Evolutionary conservation across 2,113 vertebrate genomes (phyloP), one percentile per base, ranked within the genome.

Genomic region (Oceanodroma tethys): DNA sequence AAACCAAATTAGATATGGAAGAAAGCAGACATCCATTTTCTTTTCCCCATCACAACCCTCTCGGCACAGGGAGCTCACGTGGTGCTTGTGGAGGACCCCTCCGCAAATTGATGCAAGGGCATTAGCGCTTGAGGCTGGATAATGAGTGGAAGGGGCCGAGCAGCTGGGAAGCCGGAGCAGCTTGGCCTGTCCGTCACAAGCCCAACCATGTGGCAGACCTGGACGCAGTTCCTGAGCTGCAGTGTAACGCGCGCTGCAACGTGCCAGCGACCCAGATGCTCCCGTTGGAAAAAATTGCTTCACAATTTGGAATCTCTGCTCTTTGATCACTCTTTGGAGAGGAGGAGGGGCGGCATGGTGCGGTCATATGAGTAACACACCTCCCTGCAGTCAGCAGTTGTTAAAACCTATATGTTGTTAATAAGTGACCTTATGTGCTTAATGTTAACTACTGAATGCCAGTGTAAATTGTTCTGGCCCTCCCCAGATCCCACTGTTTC

Each of bases 261-360:
- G 74, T 97, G 98, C 98, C 98, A 98, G 62, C 40, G 14, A 95
- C 96, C 98, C 98, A 98, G 98, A 98, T 98, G 98, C 98, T 98
- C 95, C 97, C 40, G 8, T 60, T 98, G 98, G 97, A 97, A 98
- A 97, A 98, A 98, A 98, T 98, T 98, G 98, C 97, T 98, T 97
- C 97, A 98, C 97, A 90, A 97, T 97, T 98, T 98, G 97, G 97
- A 98, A 97, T 98, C 95, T 92, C 96, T 96, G 94, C 96, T 96
- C 97, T 97, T 98, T 98, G 98, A 97, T 97, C 97, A 75, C 66
- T 96, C 95, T 97, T 94, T 65, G 91, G 75, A 91, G 93, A 96
- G 95, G 95, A 97, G 96, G 96, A 93, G 97, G 96, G 96, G 95
- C 97, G 96, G 96, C 95, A 87, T 20, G 90, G 87, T 88, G 96